These are phyloP conservation scores for Epizoanthus rinbou DNA, from an alignment of 92 coral and sea anemone genomes.

Conservation along the genomic window DNA sequence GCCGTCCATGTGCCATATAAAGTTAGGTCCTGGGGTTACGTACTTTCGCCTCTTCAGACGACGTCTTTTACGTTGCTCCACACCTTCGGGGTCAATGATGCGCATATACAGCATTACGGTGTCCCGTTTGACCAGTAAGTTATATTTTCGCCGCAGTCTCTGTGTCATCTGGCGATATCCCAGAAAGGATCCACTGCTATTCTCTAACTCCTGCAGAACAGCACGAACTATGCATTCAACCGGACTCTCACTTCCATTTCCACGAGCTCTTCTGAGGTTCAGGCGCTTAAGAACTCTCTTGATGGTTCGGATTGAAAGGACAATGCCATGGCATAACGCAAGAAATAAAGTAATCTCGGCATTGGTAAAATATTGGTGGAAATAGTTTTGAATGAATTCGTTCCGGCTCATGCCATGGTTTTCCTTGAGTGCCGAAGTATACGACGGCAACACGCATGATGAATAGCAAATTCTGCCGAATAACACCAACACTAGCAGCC, in stretches of 20 bases:
- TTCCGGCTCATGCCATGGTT: conserved; percentile 39
- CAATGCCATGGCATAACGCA: conserved; percentile 52
- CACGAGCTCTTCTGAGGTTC: conserved; percentile 33
- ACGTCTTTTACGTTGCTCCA: conserved; percentile 39
- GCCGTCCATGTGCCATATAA: conserved; percentile 66
- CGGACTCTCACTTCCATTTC: conserved; percentile 29
- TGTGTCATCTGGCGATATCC: conserved; percentile 51
- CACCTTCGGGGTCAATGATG: conserved; percentile 56
- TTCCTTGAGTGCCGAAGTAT: conserved; percentile 35
- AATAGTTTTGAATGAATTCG: conserved; percentile 38
- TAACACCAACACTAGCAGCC: conserved; percentile 40
- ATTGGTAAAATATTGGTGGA: conserved; percentile 31
- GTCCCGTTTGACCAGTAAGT: conserved; percentile 41
- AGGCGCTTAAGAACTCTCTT: conserved; percentile 26
- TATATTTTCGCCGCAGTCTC: conserved; percentile 41
- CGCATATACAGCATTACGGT: conserved; percentile 37
- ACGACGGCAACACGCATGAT: conserved; percentile 39
- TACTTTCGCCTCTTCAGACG: conserved; percentile 52
- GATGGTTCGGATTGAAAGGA: conserved; percentile 21
- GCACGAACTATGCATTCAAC: conserved; percentile 38
- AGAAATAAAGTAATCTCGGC: conserved; percentile 41
- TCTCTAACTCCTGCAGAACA: conserved; percentile 37
- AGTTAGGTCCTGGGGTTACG: conserved; percentile 57
- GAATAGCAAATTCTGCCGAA: conserved; percentile 44
- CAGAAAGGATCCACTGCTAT: conserved; percentile 44